Base-by-base conservation (phyloP, 2,888 invertebrate genomes). In the Lasius platythorax region DNA sequence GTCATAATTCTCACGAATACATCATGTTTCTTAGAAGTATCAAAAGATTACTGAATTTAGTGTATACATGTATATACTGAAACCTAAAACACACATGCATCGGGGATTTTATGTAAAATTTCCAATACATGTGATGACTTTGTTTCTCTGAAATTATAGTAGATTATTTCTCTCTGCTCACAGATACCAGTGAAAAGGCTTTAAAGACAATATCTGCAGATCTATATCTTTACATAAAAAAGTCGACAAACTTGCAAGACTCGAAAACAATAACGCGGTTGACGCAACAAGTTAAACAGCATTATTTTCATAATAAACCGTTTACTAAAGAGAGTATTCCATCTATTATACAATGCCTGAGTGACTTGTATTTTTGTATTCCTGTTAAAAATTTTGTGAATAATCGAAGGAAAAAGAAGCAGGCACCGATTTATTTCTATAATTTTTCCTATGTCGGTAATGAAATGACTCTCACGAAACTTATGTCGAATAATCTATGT, bases 401-500 rank as follows among this genome's bases (percentile, higher is more conserved):
- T 63, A 88, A 95, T 40, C 95, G 95, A 58, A 93, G 95, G 1
- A 95, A 95, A 86, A 91, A 94, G 50, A 95, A 93, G 70, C 91
- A 33, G 0, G 66, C 95, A 1, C 95, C 96, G 0, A 95, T 96
- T 0, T 97, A 96, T 89, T 95, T 96, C 11, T 97, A 96, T 88
- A 95, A 96, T 81, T 96, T 96, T 91, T 94, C 96, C 0, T 96
- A 96, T 84, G 40, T 84, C 3, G 86, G 91, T 0, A 72, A 81
- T 2, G 84, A 91, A 43, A 83, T 64, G 18, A 82, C 87, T 0
- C 0, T 11, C 0, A 87, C 86, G 0, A 82, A 74, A 23, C 11
- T 46, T 2, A 5, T 82, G 2, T 30, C 56, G 0, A 33, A 78
- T 6, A 28, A 40, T 23, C 72, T 82, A 1, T 30, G 82, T 28